These are phyloP conservation scores for Chloropsis hardwickii DNA, from an alignment of 2,113 vertebrate species.

Conservation along the genomic window DNA sequence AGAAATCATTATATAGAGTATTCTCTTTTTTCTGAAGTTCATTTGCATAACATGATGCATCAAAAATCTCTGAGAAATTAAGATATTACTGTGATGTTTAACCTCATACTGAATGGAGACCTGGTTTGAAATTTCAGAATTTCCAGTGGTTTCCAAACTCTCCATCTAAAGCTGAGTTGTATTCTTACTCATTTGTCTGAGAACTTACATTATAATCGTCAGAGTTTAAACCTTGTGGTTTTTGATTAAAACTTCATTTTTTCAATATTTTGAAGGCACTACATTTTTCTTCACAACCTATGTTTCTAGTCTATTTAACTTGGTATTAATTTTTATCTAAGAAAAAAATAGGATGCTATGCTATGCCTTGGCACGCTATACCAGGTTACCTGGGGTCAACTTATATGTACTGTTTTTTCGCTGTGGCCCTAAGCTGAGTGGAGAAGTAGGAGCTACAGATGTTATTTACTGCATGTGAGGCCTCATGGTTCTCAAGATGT, in stretches of 20 bases:
- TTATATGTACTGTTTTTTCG: background rate
- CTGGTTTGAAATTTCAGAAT: background rate
- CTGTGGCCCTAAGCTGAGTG: background rate
- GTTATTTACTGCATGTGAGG: background rate
- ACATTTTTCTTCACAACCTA: background rate
- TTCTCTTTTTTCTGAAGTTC: background rate
- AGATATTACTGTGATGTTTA: background rate
- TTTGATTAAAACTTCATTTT: background rate
- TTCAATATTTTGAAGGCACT: background rate
- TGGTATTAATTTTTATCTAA: background rate
- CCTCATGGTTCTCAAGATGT: background rate
- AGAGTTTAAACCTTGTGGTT: background rate
- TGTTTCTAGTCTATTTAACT: background rate
- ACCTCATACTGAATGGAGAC: background rate
- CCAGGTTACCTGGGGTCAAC: background rate
- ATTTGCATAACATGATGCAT: background rate
- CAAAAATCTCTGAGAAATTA: background rate
- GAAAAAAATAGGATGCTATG: background rate
- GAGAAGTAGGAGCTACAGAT: background rate
- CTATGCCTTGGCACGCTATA: background rate
- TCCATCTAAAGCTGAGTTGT: background rate
- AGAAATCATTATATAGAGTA: background rate
- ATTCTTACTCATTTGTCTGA: background rate
- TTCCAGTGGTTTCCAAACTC: background rate
- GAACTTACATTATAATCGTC: background rate